phyloP scores from a whole-genome alignment of 2,797 vertebrate species.

The Cuculus canorus region DNA sequence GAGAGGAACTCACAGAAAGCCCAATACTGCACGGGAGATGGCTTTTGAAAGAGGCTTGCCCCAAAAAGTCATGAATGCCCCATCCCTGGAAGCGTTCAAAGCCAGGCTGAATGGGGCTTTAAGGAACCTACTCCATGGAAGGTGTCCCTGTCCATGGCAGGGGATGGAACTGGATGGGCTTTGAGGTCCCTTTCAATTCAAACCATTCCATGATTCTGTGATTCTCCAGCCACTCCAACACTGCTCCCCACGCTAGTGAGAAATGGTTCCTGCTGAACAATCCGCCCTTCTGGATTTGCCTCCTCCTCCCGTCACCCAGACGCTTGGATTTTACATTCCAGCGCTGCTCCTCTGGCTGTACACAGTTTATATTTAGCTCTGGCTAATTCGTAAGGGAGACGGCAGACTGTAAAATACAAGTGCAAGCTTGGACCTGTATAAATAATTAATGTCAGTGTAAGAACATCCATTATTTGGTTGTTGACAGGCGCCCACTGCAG shows the following conservation, averaged over 20 bases:
- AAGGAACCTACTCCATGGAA: too few relatives aligned
- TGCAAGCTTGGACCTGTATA: not conserved
- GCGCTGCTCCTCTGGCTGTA: not conserved
- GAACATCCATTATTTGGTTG: not conserved
- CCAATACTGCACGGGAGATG: not conserved
- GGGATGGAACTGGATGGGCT: too few relatives aligned
- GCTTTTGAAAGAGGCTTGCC: not conserved
- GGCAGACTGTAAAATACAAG: not conserved
- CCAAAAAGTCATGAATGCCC: too few relatives aligned
- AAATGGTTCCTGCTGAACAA: not conserved
- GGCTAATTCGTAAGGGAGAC: not conserved
- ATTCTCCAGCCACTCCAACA: not conserved
- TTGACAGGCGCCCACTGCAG: fast-evolving
- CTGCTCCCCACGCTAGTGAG: not conserved
- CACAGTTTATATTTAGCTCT: not conserved
- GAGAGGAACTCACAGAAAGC: fast-evolving
- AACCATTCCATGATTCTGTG: too few relatives aligned
- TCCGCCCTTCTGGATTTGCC: not conserved
- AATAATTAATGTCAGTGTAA: not conserved
- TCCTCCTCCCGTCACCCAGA: not conserved
- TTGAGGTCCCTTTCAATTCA: too few relatives aligned
- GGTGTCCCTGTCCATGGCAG: too few relatives aligned
- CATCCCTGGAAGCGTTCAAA: too few relatives aligned
- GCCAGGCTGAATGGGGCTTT: too few relatives aligned
- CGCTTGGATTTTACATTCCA: not conserved